Evolutionary conservation across 2,113 vertebrate genomes (phyloP), one percentile per base, ranked within the genome.

Genomic region (Oreochromis aureus): DNA sequence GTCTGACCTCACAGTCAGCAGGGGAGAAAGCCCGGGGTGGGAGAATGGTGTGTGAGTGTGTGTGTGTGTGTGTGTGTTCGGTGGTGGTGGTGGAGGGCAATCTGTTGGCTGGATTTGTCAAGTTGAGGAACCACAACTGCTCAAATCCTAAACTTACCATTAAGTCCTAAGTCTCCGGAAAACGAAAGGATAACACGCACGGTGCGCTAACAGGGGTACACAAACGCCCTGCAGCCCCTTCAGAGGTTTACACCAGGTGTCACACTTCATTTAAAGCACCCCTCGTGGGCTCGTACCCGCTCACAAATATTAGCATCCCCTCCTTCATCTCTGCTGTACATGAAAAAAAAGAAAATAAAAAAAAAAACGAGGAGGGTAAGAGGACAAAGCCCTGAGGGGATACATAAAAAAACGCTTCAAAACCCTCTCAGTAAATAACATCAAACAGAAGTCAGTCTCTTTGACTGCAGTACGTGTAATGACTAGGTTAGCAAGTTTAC

Each of bases 1-100:
- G 89, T 89, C 93, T 96, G 95, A 97, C 96, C 96, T 95, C 89
- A 92, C 90, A 94, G 92, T 92, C 95, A 95, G 95, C 94, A 90
- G 95, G 94, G 91, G 94, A 91, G 94, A 93, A 92, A 88, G 89
- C 83, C 69, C 10, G 19, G 69, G 78, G 86, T 76, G 59, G 87
- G 69, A 80, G 87, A 56, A 88, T 81, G 91, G 86, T 86, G 84
- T 27, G 76, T 80, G 48, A 3, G 22, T 82, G 83, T 27, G 69
- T 46, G 19, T 8, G 27, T 63, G 32, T 71, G 36, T 41, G 63
- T 48, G 44, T 48, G 12, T 48, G 44, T 8, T 48, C 63, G 80
- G 51, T 10, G 15, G 41, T 34, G 5, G 34, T 13, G 55, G 39
- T 54, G 55, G 63, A 16, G 16, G 55, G 6, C 55, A 86, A 63